Conservation (phyloP, 2,797 vertebrate species). For the Stomatorhinus walkeri region DNA sequence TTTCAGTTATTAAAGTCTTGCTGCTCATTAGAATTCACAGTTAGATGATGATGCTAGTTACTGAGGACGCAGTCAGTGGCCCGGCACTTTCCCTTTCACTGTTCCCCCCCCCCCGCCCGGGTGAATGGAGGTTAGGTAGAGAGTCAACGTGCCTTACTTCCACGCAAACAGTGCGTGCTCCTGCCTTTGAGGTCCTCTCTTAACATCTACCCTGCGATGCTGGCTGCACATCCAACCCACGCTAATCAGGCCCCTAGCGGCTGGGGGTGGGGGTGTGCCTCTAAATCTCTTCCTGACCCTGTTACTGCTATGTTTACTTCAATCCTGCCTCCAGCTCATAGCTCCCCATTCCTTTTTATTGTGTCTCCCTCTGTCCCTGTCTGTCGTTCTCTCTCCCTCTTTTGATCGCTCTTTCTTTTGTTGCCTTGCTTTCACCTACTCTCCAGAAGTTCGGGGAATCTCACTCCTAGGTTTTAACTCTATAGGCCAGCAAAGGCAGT, state of each 20-base stretch:
- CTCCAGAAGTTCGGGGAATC: background rate
- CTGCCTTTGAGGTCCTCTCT: constrained; percentile 52
- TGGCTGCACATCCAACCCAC: constrained; percentile 63
- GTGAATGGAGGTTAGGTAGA: background rate
- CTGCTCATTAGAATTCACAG: background rate
- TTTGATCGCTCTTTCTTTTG: background rate
- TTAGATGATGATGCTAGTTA: background rate
- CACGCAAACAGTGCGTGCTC: constrained; percentile 37
- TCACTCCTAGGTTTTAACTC: background rate
- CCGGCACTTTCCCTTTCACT: background rate
- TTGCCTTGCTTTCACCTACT: background rate
- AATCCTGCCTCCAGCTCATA: background rate
- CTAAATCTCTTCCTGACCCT: background rate
- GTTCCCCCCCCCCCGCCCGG: background rate
- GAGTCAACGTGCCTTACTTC: background rate
- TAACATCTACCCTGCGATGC: constrained; percentile 66
- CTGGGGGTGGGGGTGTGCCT: constrained; percentile 38
- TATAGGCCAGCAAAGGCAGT: background rate
- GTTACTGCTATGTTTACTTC: constrained; percentile 2
- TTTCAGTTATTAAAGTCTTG: constrained; percentile 30
- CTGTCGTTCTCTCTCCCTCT: background rate
- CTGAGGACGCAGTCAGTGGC: background rate
- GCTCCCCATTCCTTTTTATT: background rate
- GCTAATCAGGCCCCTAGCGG: constrained; percentile 74
- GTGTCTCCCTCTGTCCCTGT: background rate